Percentiles rank a stretch among this genome's conserved stretches.
Evolutionary conservation across 2,797 vertebrate species (phyloP).

Genomic region (Hafferia zeledoni): DNA sequence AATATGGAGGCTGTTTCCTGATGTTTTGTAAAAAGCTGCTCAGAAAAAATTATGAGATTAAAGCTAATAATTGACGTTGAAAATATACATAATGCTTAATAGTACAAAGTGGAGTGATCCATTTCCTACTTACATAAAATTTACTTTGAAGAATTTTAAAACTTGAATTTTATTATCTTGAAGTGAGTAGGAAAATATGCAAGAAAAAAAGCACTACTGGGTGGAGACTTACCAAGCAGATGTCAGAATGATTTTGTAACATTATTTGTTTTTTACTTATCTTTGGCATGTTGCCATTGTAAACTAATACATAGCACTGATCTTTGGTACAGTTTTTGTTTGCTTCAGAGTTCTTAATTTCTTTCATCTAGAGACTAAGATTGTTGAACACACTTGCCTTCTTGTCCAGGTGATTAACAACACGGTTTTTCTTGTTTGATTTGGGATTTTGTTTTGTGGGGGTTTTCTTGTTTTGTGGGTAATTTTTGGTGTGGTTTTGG

Average conservation of each 20-base stretch:
- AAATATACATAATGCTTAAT: neutral
- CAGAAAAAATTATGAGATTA: neutral
- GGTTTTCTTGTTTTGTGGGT: neutral
- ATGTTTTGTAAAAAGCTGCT: conserved; percentile 5
- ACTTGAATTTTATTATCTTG: neutral
- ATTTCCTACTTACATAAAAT: neutral
- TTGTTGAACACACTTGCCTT: neutral
- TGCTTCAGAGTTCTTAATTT: neutral
- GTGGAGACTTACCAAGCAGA: neutral
- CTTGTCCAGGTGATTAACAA: neutral
- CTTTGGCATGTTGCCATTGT: neutral
- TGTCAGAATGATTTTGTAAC: too few relatives aligned
- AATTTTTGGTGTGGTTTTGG: neutral
- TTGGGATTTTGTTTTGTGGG: neutral
- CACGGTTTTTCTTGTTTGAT: neutral
- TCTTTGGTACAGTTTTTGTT: neutral
- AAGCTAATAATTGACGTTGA: neutral
- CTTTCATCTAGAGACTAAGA: neutral
- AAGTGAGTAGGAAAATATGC: neutral
- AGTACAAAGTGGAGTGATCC: neutral
- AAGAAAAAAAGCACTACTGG: neutral
- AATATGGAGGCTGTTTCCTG: neutral
- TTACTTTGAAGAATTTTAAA: neutral
- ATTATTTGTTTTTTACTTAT: neutral
- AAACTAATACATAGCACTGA: neutral